Base-by-base conservation (phyloP, 2,888 invertebrate species). In the Coleophora deauratella region DNA sequence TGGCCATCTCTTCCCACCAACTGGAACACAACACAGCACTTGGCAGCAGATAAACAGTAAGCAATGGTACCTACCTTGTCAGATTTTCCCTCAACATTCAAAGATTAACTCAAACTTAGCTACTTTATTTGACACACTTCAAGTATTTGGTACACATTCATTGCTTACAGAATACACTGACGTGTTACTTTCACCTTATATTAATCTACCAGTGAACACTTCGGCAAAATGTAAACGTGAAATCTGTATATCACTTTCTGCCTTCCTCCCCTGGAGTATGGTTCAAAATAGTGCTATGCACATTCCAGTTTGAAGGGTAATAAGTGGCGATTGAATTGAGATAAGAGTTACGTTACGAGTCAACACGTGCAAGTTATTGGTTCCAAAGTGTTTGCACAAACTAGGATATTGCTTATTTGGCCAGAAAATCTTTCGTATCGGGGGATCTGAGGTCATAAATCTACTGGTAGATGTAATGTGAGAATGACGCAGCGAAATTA, bases 361-460 rank as follows among this genome's bases (percentile, higher is more conserved):
- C 59, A 73, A 72, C 82, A 82, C 81, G 82, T 81, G 82, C 75
- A 60, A 59, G 70, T 79, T 80, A 82, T 82, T 81, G 79, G 73
- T 66, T 70, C 72, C 65, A 73, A 72, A 81, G 82, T 81, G 78
- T 80, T 79, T 81, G 79, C 69, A 70, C 75, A 74, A 72, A 77
- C 71, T 72, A 69, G 60, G 69, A 73, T 77, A 80, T 81, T 79
- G 79, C 77, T 77, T 74, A 76, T 75, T 76, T 70, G 72, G 62
- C 65, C 66, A 59, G 71, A 72, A 79, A 75, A 73, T 71, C 62
- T 66, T 60, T 34, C 38, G 15, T 33, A 51, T 52, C 44, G 45
- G 50, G 54, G 54, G 51, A 50, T 56, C 15, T 27, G 21, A 13
- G 21, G 21, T 6, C 6, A 21, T 21, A 21, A 21, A 21, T 21